phyloP scores from a whole-genome alignment of 1,140 invertebrate species.

The Drosophila arizonae region DNA sequence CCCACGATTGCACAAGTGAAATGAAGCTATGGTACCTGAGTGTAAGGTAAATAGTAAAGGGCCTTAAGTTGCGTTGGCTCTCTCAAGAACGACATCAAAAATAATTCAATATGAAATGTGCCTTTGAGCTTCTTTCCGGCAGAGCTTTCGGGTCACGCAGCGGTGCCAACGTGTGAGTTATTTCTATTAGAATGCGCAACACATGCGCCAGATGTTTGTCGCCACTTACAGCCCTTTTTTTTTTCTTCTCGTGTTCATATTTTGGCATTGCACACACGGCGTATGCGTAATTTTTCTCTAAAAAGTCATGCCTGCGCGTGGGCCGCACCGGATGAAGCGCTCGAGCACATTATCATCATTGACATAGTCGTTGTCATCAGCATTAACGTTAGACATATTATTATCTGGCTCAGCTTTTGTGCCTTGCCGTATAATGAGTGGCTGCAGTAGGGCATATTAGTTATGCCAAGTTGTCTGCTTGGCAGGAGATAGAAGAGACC shows the following conservation, averaged over 20 bases:
- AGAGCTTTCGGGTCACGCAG: constrained; percentile 22
- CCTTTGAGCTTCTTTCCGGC: not conserved
- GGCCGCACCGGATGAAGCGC: constrained; percentile 20
- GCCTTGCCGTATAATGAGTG: not conserved
- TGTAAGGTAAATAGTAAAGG: constrained; percentile 1
- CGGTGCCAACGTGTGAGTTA: constrained; percentile 46
- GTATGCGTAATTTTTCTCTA: constrained; percentile 53
- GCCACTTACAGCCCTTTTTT: constrained; percentile 50
- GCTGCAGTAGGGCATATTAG: not conserved
- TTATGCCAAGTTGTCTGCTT: not conserved
- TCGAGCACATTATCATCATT: constrained; percentile 37
- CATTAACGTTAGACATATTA: constrained; percentile 64
- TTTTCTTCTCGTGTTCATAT: not conserved
- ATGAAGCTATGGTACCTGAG: not conserved
- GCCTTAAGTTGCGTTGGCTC: not conserved
- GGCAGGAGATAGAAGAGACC: too few species aligned
- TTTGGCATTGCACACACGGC: constrained; percentile 45
- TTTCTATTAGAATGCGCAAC: constrained; percentile 55
- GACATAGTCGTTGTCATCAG: constrained; percentile 45
- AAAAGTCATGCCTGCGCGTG: constrained; percentile 30
- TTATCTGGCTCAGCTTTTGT: constrained; percentile 43
- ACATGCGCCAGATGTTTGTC: constrained; percentile 42
- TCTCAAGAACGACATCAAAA: constrained; percentile 11
- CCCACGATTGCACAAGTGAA: not conserved
- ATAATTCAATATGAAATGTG: constrained; percentile 59